Conservation (phyloP, 2,113 vertebrate species). For the Strigops habroptila region DNA sequence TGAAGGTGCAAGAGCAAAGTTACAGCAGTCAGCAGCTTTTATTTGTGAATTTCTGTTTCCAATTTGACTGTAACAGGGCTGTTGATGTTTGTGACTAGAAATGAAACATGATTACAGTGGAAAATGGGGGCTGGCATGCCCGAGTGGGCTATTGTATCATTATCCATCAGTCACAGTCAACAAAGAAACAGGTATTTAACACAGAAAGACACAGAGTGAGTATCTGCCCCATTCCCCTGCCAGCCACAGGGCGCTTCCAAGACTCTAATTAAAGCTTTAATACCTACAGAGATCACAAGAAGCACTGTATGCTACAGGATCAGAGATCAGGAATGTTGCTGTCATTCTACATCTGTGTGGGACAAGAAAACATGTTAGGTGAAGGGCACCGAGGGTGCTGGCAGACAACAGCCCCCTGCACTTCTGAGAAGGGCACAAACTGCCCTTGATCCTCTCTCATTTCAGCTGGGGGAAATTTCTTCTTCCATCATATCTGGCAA, state of each 20-base stretch:
- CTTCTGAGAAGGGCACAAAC: background rate
- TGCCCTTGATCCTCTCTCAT: background rate
- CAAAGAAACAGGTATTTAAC: constrained; percentile 37
- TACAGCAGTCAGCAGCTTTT: background rate
- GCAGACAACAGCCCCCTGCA: background rate
- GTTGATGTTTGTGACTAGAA: constrained; percentile 13
- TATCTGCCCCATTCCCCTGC: background rate
- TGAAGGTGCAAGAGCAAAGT: background rate
- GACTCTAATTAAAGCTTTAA: constrained; percentile 23
- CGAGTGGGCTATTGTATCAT: background rate
- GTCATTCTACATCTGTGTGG: background rate
- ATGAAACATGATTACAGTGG: constrained; percentile 1
- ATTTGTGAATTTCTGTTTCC: constrained; percentile 3
- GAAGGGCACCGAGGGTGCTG: background rate
- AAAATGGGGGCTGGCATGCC: background rate
- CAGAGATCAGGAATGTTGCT: background rate
- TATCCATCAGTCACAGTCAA: constrained; percentile 10
- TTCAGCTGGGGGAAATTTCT: background rate
- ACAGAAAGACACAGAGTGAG: background rate
- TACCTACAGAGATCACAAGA: background rate
- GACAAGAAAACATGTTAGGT: background rate
- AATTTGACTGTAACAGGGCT: background rate
- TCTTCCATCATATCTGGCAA: background rate
- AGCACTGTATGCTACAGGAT: background rate
- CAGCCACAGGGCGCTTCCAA: background rate